Conservation (phyloP, 2,888 invertebrate species). For the Xestia rhomboidea region DNA sequence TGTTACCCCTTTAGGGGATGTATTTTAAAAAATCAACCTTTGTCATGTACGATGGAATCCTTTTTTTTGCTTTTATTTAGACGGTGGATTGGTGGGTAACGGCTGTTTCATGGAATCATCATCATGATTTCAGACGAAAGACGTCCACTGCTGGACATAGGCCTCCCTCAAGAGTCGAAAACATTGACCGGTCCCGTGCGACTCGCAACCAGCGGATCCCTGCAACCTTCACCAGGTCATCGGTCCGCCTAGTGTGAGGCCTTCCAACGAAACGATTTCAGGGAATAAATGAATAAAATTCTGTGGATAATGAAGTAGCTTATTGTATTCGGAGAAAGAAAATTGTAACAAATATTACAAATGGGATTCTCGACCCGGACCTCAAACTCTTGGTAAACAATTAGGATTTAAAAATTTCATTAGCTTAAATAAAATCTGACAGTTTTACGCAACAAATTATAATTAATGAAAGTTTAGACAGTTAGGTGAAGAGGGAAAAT, state of each 20-base stretch:
- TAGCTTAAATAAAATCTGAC: neutral
- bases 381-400: neutral
- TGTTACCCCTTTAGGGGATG: neutral
- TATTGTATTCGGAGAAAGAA: neutral
- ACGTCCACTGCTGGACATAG: too few relatives aligned
- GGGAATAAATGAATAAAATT: neutral
- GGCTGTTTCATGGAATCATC: neutral
- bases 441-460: conserved; percentile 11
- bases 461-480: conserved; percentile 4
- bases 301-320: neutral
- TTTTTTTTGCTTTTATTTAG: neutral
- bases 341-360: neutral
- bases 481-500: neutral
- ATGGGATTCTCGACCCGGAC: neutral
- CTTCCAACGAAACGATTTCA: neutral
- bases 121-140: too few relatives aligned
- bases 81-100: neutral
- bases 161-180: too few relatives aligned
- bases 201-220: too few relatives aligned
- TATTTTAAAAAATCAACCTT: neutral
- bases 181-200: too few relatives aligned
- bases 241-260: too few relatives aligned
- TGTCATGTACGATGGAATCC: neutral
- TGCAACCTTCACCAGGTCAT: too few relatives aligned
- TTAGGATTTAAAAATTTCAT: neutral